Evolutionary conservation across 2,888 invertebrate genomes (phyloP).

Genomic region (Diogma glabrata): DNA sequence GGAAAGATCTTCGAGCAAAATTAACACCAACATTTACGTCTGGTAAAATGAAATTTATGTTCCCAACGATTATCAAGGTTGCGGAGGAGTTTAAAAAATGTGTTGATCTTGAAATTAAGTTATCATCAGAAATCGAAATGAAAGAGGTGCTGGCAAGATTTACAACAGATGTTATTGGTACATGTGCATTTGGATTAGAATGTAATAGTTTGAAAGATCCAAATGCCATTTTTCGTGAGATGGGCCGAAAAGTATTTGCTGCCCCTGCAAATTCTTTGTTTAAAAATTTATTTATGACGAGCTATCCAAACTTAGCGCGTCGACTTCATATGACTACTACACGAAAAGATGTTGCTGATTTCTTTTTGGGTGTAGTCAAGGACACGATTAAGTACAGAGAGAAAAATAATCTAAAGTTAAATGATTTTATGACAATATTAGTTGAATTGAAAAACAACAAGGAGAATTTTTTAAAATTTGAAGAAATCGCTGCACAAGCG

Average conservation of each 20-base stretch:
- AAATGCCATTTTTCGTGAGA: constrained; percentile 23
- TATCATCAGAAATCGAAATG: constrained; percentile 26
- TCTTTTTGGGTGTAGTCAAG: constrained; percentile 25
- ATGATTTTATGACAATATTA: constrained; percentile 40
- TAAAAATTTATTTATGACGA: background rate
- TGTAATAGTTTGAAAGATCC: constrained; percentile 27
- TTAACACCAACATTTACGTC: constrained; percentile 39
- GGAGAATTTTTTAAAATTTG: constrained; percentile 12
- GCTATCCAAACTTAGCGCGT: background rate
- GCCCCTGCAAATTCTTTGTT: background rate
- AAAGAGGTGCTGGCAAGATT: constrained; percentile 30
- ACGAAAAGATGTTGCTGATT: constrained; percentile 24
- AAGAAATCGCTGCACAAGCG: constrained; percentile 40
- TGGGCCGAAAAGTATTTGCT: constrained; percentile 16
- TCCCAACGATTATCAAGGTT: constrained; percentile 28
- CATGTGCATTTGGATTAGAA: constrained; percentile 32
- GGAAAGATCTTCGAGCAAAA: constrained; percentile 37
- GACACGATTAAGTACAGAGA: constrained; percentile 33
- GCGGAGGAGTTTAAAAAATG: constrained; percentile 19
- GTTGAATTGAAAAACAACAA: constrained; percentile 33
- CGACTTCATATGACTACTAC: constrained; percentile 10
- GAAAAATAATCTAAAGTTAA: constrained; percentile 29
- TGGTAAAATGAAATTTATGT: constrained; percentile 40
- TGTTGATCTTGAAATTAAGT: constrained; percentile 17
- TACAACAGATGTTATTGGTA: constrained; percentile 37